Evolutionary conservation across 2,888 invertebrate species (phyloP), one percentile per base, ranked within the genome.

Genomic region (Camponotus fellah): DNA sequence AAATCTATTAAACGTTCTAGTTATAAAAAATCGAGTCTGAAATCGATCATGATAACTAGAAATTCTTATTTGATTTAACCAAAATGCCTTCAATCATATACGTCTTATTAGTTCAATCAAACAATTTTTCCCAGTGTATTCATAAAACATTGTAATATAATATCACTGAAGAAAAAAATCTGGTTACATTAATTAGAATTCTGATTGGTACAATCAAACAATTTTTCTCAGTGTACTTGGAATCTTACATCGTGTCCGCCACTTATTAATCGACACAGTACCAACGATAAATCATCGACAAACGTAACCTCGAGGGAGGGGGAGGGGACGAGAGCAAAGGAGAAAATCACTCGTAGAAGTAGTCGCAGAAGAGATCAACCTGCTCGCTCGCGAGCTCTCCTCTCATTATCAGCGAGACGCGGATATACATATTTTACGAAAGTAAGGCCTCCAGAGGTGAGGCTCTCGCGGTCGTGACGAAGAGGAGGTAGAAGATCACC

Each of bases 371-470:
- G 60, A 79, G 71, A 79, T 71, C 26, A 14, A 40, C 68, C 34
- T 34, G 46, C 65, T 80, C 60, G 71, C 72, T 71, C 60, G 72
- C 72, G 49, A 72, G 72, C 34, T 80, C 79, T 79, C 79, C 76
- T 77, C 86, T 88, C 86, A 74, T 89, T 87, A 89, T 89, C 86
- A 86, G 75, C 79, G 79, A 74, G 75, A 77, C 85, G 76, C 71
- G 83, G 77, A 82, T 84, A 82, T 84, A 82, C 74, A 81, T 81
- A 79, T 89, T 87, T 88, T 81, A 66, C 75, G 82, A 76, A 82
- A 81, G 87, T n/a, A n/a, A n/a, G n/a, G n/a, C n/a, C n/a, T 85
- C 81, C 83, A 86, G 83, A 86, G 87, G 83, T 80, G 85, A 87
- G 76, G 76, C 53, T 71, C 79, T 56, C 82, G 68, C 26, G 74